Evolutionary conservation across 2,888 invertebrate genomes (phyloP), one percentile per base, ranked within the genome.

Genomic region (Agonopterix subpropinquella): DNA sequence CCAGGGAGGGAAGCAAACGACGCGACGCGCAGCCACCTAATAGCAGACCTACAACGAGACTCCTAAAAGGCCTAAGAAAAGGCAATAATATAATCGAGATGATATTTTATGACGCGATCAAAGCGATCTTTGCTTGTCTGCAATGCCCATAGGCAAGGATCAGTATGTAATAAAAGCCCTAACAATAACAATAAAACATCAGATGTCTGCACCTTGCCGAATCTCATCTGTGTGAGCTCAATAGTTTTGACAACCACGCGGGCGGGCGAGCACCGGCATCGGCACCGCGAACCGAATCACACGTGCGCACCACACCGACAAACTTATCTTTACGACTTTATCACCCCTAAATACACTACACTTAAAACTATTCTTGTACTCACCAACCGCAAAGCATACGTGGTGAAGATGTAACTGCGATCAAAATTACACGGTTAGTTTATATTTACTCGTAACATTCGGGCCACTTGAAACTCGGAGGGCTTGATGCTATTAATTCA

Each of bases 371-470:
- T n/a, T 48, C 50, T 37, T 11, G 45, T 47, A 49, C 42, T 46
- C 37, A 35, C 18, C 43, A 42, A 45, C 44, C 37, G 52, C 50
- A 48, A 45, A 43, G 39, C 43, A 46, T 49, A 41, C 15, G 11
- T 49, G 11, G 48, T 49, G 41, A 9, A 37, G 11, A 36, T 15
- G 4, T 47, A 4, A 37, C 50, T 50, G 51, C 56, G 62, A 57
- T 64, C 56, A 62, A 54, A 60, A 61, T 68, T 67, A 58, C 60
- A 70, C 64, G 65, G 64, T 64, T 64, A 61, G 71, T 72, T 72
- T 68, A 71, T 70, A 71, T 71, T 65, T 64, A 64, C 58, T 59
- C 59, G 57, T 58, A 62, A 63, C 59, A 61, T 56, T 57, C 55
- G 45, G 57, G 49, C 56, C 61, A 61, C 57, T 62, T 57, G 51